Base-by-base conservation (phyloP, 2,113 vertebrate species). In the Mohoua ochrocephala region DNA sequence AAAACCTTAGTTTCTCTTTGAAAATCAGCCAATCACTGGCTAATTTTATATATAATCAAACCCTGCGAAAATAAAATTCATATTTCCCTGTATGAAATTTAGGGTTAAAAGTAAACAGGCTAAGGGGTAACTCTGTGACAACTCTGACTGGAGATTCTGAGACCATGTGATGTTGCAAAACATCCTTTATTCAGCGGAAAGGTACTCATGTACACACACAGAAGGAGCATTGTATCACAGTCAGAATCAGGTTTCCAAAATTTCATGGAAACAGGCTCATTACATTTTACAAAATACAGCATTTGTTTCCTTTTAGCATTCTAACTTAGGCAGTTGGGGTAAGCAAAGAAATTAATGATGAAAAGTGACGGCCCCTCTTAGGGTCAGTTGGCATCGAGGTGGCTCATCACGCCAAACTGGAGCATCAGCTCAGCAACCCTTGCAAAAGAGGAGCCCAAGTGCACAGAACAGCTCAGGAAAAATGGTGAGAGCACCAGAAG, bases 181-280 rank as follows among this genome's bases (percentile, higher is more conserved):
- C 35, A 64, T 5, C 61, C n/a, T 85, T 52, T 52, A 37, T 60
- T 73, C 49, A 83, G 13, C n/a, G 35, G 65, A 57, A 63, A 84
- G 35, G 21, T 45, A 50, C 35, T 67, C 42, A 6, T 0, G 2
- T 22, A 52, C 35, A 30, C 50, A 39, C 1, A 3, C 7, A 15
- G 33, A 15, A 87, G 5, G 20, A 84, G 31, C 13, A 54, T 50
- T 78, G 53, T 21, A 37, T 13, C 27, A 39, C 52, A 95, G 18
- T 21, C 35, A 88, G 35, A 49, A 56, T 23, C 64, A 30, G 52
- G 52, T 60, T 54, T 33, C 39, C 76, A 60, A 53, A 73, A 64
- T n/a, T 45, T 47, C 31, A 56, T 4, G 4, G 11, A 60, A 85
- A 61, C 8, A 49, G n/a, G n/a, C 15, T 71, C n/a, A 28, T 15